Base-by-base conservation (phyloP, 2,797 vertebrate species). In the Danio albolineatus region DNA sequence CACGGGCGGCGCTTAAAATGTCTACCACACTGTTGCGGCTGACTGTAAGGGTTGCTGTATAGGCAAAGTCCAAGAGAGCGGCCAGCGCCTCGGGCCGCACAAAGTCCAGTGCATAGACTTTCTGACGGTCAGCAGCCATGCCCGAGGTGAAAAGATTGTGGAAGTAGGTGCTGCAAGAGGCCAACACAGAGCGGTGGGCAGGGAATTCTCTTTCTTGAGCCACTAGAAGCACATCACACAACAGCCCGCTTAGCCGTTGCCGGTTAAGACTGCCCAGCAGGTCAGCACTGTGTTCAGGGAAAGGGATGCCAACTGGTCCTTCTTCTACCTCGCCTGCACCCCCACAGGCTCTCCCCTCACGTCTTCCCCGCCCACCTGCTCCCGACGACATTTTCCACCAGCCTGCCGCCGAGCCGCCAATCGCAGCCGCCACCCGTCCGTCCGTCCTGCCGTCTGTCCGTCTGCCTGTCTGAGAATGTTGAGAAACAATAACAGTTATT, bases 141-240 rank as follows among this genome's bases (percentile, higher is more conserved):
- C 97, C 97, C 19, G 97, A 98, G 76, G 97, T 99, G 95, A 99
- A 99, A 82, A 99, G 95, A 94, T 99, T 97, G 92, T 97, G 97
- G 91, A 99, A 99, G 94, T 99, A 99, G 85, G 96, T 93, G 91
- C 97, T 98, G 93, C 96, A 98, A 28, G 97, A 98, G 0, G 98
- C 97, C 90, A 99, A 95, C 89, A 99, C 96, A 0, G 98, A 98
- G 88, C 98, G 98, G 91, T 99, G 98, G n/a, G 98, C 97, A 61
- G 96, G 96, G 90, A 98, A 99, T 91, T 99, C 97, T 2, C 91
- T 94, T 46, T 96, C 97, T 81, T 97, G 95, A 75, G 96, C 92
- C 80, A 98, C 93, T 89, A 99, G 95, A 78, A 99, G 95, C 88
- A 98, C 97, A 77, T 99, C 98, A 9, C 98, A 99, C 84, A 99